These are phyloP conservation scores for Phylloscopus whistleri DNA, from an alignment of 2,113 vertebrate genomes.

Conservation along the genomic window DNA sequence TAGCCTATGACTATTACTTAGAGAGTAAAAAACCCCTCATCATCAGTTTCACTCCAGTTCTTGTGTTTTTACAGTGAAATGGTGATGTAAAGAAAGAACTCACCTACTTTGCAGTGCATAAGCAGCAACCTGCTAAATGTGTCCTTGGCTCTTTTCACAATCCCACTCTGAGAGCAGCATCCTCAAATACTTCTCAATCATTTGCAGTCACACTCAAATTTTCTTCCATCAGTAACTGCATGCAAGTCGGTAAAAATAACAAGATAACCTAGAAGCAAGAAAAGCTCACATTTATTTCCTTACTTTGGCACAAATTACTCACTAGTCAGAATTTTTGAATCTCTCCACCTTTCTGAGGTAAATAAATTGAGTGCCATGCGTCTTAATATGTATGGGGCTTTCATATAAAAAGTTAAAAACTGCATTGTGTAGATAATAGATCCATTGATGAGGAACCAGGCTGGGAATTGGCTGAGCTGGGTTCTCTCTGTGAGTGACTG, in stretches of 20 bases:
- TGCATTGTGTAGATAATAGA: constrained; percentile 27
- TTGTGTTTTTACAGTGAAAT: background rate
- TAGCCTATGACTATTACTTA: background rate
- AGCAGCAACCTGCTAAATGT: background rate
- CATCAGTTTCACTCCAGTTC: background rate
- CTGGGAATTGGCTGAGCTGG: background rate
- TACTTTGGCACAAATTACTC: constrained; percentile 25
- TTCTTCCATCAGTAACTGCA: background rate
- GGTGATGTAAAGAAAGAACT: background rate
- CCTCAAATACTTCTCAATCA: background rate
- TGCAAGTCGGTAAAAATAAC: background rate
- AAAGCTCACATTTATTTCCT: constrained; percentile 25
- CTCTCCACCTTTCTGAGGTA: constrained; percentile 43
- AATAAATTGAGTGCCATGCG: constrained; percentile 15
- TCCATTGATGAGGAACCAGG: constrained; percentile 22
- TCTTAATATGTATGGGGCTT: constrained; percentile 32
- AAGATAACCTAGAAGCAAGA: constrained; percentile 31
- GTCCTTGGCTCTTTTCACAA: background rate
- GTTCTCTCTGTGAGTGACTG: background rate
- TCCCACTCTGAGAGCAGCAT: background rate
- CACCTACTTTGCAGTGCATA: background rate
- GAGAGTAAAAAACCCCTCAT: background rate
- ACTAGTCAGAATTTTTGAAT: constrained; percentile 38
- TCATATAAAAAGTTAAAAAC: constrained; percentile 41
- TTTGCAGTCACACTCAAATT: background rate